Evolutionary conservation across 2,888 invertebrate genomes (phyloP), one percentile per base, ranked within the genome.

Genomic region (Synanthedon tipuliformis): DNA sequence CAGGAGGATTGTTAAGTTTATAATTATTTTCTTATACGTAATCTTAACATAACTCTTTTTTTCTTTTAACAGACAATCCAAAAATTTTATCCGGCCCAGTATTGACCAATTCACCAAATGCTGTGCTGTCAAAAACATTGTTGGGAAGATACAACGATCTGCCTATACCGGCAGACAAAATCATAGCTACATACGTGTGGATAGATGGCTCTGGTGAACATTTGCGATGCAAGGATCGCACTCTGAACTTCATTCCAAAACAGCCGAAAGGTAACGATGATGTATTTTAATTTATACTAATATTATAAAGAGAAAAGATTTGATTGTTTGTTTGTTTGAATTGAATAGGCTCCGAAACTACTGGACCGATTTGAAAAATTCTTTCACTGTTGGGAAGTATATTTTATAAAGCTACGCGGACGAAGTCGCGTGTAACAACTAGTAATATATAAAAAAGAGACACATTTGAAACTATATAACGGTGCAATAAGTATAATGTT

Each of bases 201-300:
- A 95, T 98, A 66, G 97, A 98, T 73, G 97, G 97, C 34, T 93
- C 94, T 16, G 97, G 95, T 18, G 96, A 97, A 76, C 90, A 93
- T 69, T 71, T 97, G 53, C 89, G 97, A 56, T 93, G 94, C 82
- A 98, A 98, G 81, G 96, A 96, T 59, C 90, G 95, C 59, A 97
- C 97, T 0, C 75, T 97, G 57, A 92, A 93, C 73, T 95, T 93
- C 68, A 90, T 95, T 60, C 97, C 97, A 3, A 90, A 89, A 60
- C 82, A 87, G 61, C 91, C 95, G 4, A 91, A 91, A 85, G 94
- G 95, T 95, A 71, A 85, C n/a, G 83, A 61, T 45, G 15, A 15
- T n/a, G n/a, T 13, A 51, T 51, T 53, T 23, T n/a, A 13, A 48
- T 50, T 5, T 3, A 12, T 15, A 52, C 12, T 52, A 18, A 18